Evolutionary conservation across 2,888 invertebrate genomes (phyloP).

Genomic region (Elmis aenea): DNA sequence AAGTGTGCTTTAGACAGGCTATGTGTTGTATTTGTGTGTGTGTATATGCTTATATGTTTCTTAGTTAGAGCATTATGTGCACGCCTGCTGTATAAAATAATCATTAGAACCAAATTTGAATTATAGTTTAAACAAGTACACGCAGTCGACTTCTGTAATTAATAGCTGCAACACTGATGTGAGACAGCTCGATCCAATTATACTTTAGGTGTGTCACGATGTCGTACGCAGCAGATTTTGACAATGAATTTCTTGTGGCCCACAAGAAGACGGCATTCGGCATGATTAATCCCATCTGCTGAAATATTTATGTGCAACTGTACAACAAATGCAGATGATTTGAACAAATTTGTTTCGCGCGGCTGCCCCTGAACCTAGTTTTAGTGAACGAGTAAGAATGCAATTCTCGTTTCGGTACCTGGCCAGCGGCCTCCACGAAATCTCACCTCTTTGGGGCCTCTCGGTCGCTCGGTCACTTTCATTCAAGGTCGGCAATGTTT

Average conservation of each 20-base stretch:
- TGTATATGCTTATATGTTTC: too few species aligned
- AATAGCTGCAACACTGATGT: conserved; percentile 24
- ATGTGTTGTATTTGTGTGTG: too few species aligned
- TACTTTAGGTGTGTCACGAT: conserved; percentile 29
- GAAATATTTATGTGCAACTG: conserved; percentile 22
- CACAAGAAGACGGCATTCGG: conserved; percentile 28
- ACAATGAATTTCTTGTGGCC: conserved; percentile 27
- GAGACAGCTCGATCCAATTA: conserved; percentile 29
- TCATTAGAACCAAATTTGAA: conserved; percentile 30
- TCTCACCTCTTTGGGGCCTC: conserved; percentile 36
- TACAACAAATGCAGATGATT: conserved; percentile 13
- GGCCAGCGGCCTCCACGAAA: conserved; percentile 13
- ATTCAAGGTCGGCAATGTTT: conserved; percentile 40
- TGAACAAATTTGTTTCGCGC: conserved; percentile 14
- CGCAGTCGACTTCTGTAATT: conserved; percentile 25
- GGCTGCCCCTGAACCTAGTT: conserved; percentile 10
- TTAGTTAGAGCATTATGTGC: conserved; percentile 24
- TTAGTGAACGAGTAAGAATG: conserved; percentile 12
- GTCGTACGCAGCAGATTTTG: conserved; percentile 25
- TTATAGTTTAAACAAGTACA: conserved; percentile 21
- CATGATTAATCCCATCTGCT: conserved; percentile 25
- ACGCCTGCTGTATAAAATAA: conserved; percentile 32
- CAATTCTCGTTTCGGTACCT: conserved; percentile 13
- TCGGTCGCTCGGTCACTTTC: conserved; percentile 39
- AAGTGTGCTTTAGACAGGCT: too few species aligned